phyloP scores from a whole-genome alignment of 2,797 vertebrate genomes.

The Thalassophryne amazonica region DNA sequence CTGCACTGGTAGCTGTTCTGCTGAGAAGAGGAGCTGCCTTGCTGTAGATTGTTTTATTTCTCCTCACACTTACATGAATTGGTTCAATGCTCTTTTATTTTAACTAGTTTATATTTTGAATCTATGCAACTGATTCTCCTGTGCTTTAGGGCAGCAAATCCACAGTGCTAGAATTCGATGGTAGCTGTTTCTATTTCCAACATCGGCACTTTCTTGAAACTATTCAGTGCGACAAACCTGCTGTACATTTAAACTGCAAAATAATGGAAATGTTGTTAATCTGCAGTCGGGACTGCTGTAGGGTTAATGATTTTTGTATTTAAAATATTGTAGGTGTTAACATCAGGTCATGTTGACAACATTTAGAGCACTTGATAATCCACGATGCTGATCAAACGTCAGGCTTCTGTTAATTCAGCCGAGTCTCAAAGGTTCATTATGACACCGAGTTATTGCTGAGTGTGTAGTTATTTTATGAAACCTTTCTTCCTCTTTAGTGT shows the following conservation, averaged over 20 bases:
- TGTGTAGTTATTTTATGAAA: background rate
- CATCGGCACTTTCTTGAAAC: background rate
- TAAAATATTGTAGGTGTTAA: too few species aligned
- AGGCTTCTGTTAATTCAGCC: background rate
- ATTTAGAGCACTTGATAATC: too few species aligned
- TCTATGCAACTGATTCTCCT: slow-evolving; percentile 39
- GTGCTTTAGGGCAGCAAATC: slow-evolving; percentile 13
- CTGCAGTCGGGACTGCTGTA: too few species aligned
- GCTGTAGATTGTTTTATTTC: slow-evolving; percentile 25
- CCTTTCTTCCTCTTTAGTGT: background rate
- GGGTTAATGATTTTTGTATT: too few species aligned
- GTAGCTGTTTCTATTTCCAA: too few species aligned
- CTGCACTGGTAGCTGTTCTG: slow-evolving; percentile 11
- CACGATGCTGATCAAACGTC: slow-evolving; percentile 12
- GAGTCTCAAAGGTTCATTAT: background rate
- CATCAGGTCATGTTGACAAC: too few species aligned
- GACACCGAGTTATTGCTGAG: slow-evolving; percentile 9
- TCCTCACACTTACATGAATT: slow-evolving; percentile 26
- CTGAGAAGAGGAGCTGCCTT: slow-evolving; percentile 20
- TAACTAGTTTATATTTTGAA: slow-evolving; percentile 22
- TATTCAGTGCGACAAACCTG: background rate
- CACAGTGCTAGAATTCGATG: too few species aligned
- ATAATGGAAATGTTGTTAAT: background rate
- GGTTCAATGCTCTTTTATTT: background rate
- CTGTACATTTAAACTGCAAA: slow-evolving; percentile 4